These are phyloP conservation scores for Pygocentrus nattereri DNA, from an alignment of 2,797 vertebrate species.

Conservation along the genomic window DNA sequence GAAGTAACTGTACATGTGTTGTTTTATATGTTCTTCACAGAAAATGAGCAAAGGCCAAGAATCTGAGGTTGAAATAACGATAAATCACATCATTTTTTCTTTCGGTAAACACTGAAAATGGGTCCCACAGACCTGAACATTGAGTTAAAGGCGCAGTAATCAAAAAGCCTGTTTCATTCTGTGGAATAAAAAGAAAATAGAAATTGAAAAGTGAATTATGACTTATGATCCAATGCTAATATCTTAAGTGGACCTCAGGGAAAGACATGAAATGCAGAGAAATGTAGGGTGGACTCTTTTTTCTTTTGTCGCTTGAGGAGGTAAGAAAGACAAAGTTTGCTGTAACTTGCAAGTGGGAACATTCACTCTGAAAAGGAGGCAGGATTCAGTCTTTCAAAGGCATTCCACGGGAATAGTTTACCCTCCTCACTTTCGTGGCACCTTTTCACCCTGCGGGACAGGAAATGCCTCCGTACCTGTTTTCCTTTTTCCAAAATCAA, in stretches of 20 bases:
- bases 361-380: neutral
- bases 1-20: no score
- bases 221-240: neutral
- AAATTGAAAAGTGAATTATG: neutral
- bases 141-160: no score
- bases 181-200: no score
- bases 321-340: constrained; percentile 12
- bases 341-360: constrained; percentile 33
- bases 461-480: constrained; percentile 62
- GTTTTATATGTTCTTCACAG: no score
- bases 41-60: no score
- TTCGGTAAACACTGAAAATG: no score
- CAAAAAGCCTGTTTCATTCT: no score
- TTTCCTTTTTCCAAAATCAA: constrained; percentile 59
- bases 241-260: neutral
- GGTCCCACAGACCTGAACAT: no score
- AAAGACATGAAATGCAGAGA: neutral
- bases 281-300: neutral
- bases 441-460: constrained; percentile 50
- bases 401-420: constrained; percentile 67
- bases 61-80: no score
- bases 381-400: constrained; percentile 57
- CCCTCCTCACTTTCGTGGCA: constrained; percentile 67
- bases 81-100: no score
- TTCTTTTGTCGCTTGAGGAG: neutral